Base-by-base conservation (phyloP, 2,113 vertebrate species). In the Strix aluco region DNA sequence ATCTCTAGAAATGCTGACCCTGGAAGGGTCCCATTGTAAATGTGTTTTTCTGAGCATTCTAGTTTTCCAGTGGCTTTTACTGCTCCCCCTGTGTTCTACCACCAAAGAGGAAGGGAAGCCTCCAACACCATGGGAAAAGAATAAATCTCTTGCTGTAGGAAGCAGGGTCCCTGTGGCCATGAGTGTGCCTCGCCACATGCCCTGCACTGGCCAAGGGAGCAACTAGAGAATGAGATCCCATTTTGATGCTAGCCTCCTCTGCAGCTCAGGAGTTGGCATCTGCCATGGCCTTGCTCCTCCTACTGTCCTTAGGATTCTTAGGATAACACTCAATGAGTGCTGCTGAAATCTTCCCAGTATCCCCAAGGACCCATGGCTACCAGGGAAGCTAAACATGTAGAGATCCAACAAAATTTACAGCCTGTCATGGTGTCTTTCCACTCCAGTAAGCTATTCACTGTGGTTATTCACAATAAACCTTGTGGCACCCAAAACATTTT, bases 171-270 rank as follows among this genome's bases (percentile, higher is more conserved):
- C 67, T 59, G n/a, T 22, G 26, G 25, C 38, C 52, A 19, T 44
- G 47, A 59, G 7, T 21, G 20, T 3, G 11, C 15, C 52, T 74
- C 2, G 0, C 9, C 34, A 57, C 15, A 15, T 0, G 0, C 10
- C 61, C n/a, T 78, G 32, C 2, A 0, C 8, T 69, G 54, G 18
- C 11, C 61, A 65, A 57, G 15, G 44, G 25, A 88, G 34, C 0
- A 0, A 34, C 26, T 38, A 11, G 49, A 65, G 15, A 21, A 40
- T 42, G 26, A 81, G 18, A 89, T 62, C 23, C 5, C 49, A 38
- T 13, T 83, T 47, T 59, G 38, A 51, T 29, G 12, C 40, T 63
- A 63, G 16, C 15, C 21, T 88, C 25, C 38, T 62, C 82, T 77
- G 58, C 11, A 75, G 44, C 32, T 84, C 71, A 36, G 14, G 19